Conservation (phyloP, 2,888 invertebrate genomes). For the Macrophya annulata region DNA sequence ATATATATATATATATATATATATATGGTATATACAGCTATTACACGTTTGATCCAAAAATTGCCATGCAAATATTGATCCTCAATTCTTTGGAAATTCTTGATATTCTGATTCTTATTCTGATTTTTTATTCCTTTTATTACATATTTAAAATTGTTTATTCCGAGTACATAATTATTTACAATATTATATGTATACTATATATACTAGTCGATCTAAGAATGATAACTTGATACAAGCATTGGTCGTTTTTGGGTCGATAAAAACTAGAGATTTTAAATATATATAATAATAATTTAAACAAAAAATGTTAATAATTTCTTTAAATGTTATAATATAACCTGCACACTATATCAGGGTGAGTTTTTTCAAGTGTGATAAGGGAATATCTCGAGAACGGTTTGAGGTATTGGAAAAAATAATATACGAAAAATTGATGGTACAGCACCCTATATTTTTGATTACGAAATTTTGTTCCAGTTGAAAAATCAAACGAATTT, state of each 20-base stretch:
- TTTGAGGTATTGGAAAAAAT: too few relatives aligned
- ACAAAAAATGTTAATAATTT: not conserved
- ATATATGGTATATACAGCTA: too few relatives aligned
- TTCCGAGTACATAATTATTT: slow-evolving; percentile 11
- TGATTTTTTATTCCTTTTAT: too few relatives aligned
- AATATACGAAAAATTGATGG: too few relatives aligned
- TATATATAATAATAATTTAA: not conserved
- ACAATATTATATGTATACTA: not conserved
- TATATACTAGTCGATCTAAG: not conserved
- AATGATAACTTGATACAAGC: slow-evolving; percentile 8
- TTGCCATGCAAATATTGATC: not conserved
- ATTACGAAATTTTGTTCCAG: too few relatives aligned
- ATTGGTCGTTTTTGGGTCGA: slow-evolving; percentile 13
- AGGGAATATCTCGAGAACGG: too few relatives aligned
- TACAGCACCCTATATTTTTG: too few relatives aligned
- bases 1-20: too few relatives aligned
- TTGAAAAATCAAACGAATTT: too few relatives aligned
- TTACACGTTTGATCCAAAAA: not conserved
- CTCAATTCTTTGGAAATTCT: not conserved
- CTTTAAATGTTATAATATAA: not conserved
- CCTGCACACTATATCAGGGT: too few relatives aligned
- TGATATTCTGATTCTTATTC: not conserved
- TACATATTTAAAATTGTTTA: not conserved
- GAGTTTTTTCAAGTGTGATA: too few relatives aligned
- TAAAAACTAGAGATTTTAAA: slow-evolving; percentile 1